phyloP scores from a whole-genome alignment of 2,888 invertebrate species.

The Acanthosepion esculentum region DNA sequence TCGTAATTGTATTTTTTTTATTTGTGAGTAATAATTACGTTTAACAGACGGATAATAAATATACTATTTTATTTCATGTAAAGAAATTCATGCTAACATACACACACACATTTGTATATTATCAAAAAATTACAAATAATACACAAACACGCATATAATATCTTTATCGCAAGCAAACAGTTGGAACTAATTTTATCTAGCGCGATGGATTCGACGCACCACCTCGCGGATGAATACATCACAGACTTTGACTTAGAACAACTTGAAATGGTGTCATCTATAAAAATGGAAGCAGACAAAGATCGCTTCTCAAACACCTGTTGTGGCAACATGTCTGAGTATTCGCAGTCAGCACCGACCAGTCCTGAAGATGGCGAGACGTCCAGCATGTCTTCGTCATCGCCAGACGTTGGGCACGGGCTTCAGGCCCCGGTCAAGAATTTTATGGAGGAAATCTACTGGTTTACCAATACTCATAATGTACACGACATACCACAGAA shows the following conservation, averaged over 20 bases:
- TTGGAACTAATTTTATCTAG: background rate
- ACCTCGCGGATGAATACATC: conserved; percentile 68
- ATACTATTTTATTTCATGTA: no score
- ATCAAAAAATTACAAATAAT: background rate
- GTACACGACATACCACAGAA: conserved; percentile 41
- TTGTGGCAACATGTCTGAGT: conserved; percentile 52
- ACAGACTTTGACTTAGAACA: conserved; percentile 69
- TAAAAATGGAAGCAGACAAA: conserved; percentile 60
- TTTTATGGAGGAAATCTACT: conserved; percentile 44
- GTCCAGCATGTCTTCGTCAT: background rate
- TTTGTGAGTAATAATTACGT: background rate
- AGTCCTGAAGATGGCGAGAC: conserved; percentile 38
- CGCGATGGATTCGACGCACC: conserved; percentile 62
- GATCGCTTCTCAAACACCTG: conserved; percentile 57
- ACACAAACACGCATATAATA: background rate
- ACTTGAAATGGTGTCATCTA: conserved; percentile 61
- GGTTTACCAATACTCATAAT: conserved; percentile 41
- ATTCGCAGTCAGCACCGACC: conserved; percentile 41
- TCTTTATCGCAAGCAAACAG: background rate
- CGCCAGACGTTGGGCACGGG: conserved; percentile 50
- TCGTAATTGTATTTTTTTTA: no score
- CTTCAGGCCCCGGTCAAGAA: conserved; percentile 56
- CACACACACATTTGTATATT: background rate
- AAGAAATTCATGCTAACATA: no score
- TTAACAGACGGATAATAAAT: background rate